Evolutionary conservation across 2,113 vertebrate species (phyloP).

Genomic region (Calidris pugnax): DNA sequence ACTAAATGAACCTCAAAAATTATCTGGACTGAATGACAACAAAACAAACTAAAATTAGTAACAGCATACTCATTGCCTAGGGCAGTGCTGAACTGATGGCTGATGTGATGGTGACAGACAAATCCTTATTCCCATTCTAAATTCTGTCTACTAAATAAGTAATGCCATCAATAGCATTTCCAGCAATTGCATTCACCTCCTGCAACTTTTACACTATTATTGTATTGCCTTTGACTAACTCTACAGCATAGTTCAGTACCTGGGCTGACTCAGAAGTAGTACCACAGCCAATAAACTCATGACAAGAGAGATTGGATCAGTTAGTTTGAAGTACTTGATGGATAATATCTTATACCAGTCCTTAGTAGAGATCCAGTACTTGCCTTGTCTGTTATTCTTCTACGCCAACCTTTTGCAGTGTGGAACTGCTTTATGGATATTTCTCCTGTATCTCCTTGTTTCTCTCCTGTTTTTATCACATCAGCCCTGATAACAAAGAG

Average conservation of each 20-base stretch:
- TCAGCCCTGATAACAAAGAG: neutral
- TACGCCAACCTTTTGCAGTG: neutral
- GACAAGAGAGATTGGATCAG: neutral
- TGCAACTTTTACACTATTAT: constrained; percentile 25
- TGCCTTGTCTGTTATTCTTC: neutral
- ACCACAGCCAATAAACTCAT: neutral
- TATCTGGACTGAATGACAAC: constrained; percentile 55
- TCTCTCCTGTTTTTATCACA: neutral
- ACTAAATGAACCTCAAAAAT: constrained; percentile 66
- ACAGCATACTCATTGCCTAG: constrained; percentile 58
- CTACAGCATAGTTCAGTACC: neutral
- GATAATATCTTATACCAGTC: neutral
- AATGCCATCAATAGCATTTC: constrained; percentile 52
- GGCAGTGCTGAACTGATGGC: constrained; percentile 30
- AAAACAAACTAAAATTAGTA: constrained; percentile 67
- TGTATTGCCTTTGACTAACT: neutral
- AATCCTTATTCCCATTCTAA: constrained; percentile 66
- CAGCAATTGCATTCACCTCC: constrained; percentile 13
- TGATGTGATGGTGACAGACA: constrained; percentile 70
- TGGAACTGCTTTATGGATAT: neutral
- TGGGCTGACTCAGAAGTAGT: neutral
- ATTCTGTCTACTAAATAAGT: constrained; percentile 66
- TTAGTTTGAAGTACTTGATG: neutral
- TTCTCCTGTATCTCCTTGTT: neutral
- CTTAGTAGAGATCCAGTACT: neutral